Evolutionary conservation across 1,140 invertebrate species (phyloP).

Genomic region (Drosophila chauvacae): DNA sequence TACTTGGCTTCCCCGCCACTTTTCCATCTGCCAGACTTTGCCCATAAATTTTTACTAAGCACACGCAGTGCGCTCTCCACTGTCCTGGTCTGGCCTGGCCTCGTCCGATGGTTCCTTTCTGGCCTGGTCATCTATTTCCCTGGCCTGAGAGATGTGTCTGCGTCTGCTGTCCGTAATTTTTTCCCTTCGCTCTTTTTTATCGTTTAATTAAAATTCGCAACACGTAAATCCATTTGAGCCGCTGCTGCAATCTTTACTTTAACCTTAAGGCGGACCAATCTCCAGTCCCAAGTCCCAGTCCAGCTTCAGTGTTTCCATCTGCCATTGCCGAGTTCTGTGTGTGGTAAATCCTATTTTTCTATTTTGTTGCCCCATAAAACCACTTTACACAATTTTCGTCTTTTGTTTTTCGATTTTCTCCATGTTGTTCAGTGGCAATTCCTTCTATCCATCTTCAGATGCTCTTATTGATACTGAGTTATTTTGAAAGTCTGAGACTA

Average conservation of each 20-base stretch:
- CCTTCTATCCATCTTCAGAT: constrained; percentile 5
- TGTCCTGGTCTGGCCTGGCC: constrained; percentile 14
- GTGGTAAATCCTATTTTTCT: constrained; percentile 82
- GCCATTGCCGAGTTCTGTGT: constrained; percentile 40
- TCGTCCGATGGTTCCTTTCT: constrained; percentile 4
- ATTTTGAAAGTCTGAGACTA: no score
- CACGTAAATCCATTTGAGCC: constrained; percentile 83
- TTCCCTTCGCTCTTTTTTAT: constrained; percentile 64
- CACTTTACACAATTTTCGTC: constrained; percentile 83
- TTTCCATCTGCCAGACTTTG: constrained; percentile 29
- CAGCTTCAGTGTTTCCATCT: constrained; percentile 15
- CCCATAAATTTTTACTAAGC: constrained; percentile 80
- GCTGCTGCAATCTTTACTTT: constrained; percentile 83
- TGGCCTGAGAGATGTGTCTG: constrained; percentile 47
- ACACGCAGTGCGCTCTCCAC: constrained; percentile 75
- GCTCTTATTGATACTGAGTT: not conserved
- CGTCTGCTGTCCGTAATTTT: constrained; percentile 62
- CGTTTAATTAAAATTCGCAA: constrained; percentile 83
- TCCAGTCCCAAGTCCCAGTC: constrained; percentile 41
- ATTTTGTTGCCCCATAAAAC: constrained; percentile 82
- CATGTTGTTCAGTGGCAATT: constrained; percentile 55
- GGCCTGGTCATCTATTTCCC: constrained; percentile 40
- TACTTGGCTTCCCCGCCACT: constrained; percentile 24
- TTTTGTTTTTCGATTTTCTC: constrained; percentile 80
- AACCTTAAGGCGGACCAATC: constrained; percentile 73